These are phyloP conservation scores for Trachelus troglodyta DNA, from an alignment of 2,888 invertebrate genomes.

Conservation along the genomic window DNA sequence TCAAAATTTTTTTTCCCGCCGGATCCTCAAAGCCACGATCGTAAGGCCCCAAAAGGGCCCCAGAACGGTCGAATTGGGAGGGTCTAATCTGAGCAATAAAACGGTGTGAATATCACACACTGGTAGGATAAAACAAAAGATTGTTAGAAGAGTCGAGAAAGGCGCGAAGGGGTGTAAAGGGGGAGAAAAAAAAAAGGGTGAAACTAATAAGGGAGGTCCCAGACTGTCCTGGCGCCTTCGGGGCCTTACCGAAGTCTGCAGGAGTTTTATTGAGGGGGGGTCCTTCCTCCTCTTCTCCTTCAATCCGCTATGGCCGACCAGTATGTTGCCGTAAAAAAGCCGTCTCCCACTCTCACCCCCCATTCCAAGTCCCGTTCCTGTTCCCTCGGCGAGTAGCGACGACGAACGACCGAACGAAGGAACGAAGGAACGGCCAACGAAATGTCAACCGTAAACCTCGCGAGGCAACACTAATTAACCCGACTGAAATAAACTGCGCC, in stretches of 20 bases:
- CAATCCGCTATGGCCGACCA: conserved; percentile 48
- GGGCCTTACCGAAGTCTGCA: conserved; percentile 32
- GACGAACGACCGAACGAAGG: conserved; percentile 34
- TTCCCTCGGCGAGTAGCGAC: conserved; percentile 29
- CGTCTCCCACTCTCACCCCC: conserved; percentile 37
- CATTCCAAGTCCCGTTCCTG: conserved; percentile 10
- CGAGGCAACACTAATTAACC: conserved; percentile 66
- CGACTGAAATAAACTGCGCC: conserved; percentile 64
- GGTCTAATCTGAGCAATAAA: conserved; percentile 45
- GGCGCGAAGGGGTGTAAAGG: conserved; percentile 21
- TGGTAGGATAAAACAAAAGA: conserved; percentile 55
- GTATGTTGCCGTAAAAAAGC: conserved; percentile 61
- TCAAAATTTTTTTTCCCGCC: background rate
- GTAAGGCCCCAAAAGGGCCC: background rate
- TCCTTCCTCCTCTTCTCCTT: conserved; percentile 36
- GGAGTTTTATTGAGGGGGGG: conserved; percentile 50
- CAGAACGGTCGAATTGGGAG: background rate
- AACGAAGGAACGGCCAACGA: conserved; percentile 52
- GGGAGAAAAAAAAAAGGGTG: conserved; percentile 27
- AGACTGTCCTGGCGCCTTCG: conserved; percentile 54
- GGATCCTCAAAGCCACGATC: background rate
- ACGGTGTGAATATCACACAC: conserved; percentile 58
- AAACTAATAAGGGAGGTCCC: conserved; percentile 51
- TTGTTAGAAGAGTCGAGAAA: conserved; percentile 20
- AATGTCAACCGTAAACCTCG: conserved; percentile 67